Percentiles rank a stretch among this genome's conserved stretches.
These are phyloP conservation scores for Podarcis cretensis DNA, from an alignment of 2,113 vertebrate genomes.

Conservation along the genomic window DNA sequence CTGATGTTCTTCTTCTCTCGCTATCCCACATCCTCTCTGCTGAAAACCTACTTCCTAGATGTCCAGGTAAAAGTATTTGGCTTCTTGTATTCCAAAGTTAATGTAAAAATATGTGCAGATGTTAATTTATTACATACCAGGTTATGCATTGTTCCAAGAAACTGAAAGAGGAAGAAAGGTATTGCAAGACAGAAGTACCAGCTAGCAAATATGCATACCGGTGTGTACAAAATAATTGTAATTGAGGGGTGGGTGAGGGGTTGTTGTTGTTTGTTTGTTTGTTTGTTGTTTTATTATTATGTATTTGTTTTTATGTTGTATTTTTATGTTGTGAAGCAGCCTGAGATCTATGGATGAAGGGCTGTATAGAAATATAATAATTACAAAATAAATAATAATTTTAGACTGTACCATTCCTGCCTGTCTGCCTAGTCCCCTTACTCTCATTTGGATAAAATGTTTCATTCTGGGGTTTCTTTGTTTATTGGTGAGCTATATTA, in stretches of 20 bases:
- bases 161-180: not conserved
- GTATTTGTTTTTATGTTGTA: no score
- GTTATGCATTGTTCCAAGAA: not conserved
- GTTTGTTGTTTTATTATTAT: no score
- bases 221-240: not conserved
- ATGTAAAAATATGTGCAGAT: not conserved
- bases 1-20: constrained; percentile 98
- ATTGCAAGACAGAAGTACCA: not conserved
- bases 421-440: not conserved
- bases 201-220: not conserved
- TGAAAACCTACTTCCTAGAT: constrained; percentile 92
- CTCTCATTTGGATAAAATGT: not conserved
- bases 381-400: not conserved
- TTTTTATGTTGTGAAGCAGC: no score
- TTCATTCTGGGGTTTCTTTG: not conserved
- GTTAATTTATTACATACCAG: not conserved
- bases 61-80: constrained; percentile 85
- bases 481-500: not conserved
- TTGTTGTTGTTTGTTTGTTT: no score
- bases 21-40: constrained; percentile 92
- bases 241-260: no score
- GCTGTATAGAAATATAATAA: no score
- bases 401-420: not conserved
- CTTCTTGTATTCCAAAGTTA: not conserved
- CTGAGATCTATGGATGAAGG: no score